Evolutionary conservation across 2,888 invertebrate genomes (phyloP), one percentile per base, ranked within the genome.

Genomic region (Oxyscelio sp.): DNA sequence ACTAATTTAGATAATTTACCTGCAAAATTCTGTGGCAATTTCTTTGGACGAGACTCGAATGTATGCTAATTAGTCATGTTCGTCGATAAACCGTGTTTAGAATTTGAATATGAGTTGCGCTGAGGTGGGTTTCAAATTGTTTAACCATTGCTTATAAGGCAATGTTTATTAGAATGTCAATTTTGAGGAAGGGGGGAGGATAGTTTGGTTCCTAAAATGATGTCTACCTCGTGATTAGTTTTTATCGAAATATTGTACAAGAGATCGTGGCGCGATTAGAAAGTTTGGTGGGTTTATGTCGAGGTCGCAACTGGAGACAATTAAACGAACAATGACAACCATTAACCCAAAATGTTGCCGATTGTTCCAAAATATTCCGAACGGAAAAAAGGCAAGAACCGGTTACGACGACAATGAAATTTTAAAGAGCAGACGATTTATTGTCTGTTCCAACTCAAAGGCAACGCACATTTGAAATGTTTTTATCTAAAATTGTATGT

Each of bases 1-100:
- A 56, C 34, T 70, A 63, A 82, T 75, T 82, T 70, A 70, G 63
- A 75, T 82, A 82, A 82, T 74, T 75, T 65, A 70, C 66, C 61
- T 61, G 63, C 75, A 63, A 74, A 63, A 54, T 48, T 82, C 58
- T 54, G 50, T 63, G 13, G 59, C 48, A 59, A 48, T 17, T 58
- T 59, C 31, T 40, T 54, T n/a, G 31, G 8, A 11, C 11, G 27
- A 50, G 9, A 38, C 17, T 45, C 17, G 21, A 48, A 43, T 43
- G 54, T 71, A 71, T 79, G 70, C 79, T 70, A 79, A 79, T 79
- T 24, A 24, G 31, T 54, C 50, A 45, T 78, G 45, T 54, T 48
- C 31, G 52, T 21, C 59, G 61, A 63, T 45, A 56, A 63, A 45
- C 31, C 43, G 31, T 17, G 22, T 9, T 75, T 38, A 17, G 54